phyloP scores from a whole-genome alignment of 2,888 invertebrate species.

The Cryptosula pallasiana region DNA sequence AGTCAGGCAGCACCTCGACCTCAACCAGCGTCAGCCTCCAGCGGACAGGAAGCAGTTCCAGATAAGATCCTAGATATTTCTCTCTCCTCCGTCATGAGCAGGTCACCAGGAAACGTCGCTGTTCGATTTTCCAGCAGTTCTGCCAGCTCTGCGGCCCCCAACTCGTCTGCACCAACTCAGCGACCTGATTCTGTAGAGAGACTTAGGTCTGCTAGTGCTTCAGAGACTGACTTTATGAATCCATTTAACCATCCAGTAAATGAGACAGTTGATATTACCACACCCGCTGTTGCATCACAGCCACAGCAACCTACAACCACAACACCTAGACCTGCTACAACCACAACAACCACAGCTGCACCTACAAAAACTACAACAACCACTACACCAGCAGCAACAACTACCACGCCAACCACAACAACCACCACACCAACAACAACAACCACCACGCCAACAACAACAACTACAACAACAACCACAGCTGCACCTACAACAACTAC shows the following conservation, averaged over 20 bases:
- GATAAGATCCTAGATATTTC: background rate
- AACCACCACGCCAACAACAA: background rate
- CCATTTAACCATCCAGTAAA: background rate
- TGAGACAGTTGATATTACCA: background rate
- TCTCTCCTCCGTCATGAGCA: background rate
- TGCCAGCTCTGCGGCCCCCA: background rate
- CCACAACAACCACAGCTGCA: background rate
- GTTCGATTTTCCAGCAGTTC: no score
- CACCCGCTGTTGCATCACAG: background rate
- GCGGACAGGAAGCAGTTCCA: background rate
- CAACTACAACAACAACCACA: background rate
- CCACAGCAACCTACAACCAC: background rate
- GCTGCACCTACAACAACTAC: background rate
- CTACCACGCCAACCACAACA: background rate
- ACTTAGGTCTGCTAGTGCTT: background rate
- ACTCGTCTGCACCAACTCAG: background rate
- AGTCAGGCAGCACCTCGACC: background rate
- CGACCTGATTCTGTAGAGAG: background rate
- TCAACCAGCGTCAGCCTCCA: no score
- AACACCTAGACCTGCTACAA: background rate
- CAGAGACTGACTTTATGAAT: background rate
- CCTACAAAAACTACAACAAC: conserved; percentile 1
- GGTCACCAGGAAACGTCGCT: background rate
- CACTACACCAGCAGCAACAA: background rate
- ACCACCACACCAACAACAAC: background rate